Evolutionary conservation across 2,113 vertebrate species (phyloP).

Genomic region (Hirundichthys speculiger): DNA sequence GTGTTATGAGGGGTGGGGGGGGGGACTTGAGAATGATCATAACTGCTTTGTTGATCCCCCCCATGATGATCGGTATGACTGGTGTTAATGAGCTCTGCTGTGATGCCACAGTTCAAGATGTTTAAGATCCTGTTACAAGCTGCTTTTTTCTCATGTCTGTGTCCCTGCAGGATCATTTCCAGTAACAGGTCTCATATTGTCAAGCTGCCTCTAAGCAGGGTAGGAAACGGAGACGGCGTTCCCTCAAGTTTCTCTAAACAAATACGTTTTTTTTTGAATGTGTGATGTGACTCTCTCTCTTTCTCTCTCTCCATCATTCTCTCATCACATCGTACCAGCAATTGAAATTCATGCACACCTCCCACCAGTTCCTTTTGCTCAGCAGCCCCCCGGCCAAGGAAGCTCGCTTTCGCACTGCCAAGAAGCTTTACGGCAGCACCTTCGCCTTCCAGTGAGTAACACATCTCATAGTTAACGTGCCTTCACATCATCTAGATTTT

Average conservation of each 20-base stretch:
- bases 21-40: too few species aligned
- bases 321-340: slow-evolving; percentile 85
- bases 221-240: slow-evolving; percentile 74
- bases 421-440: slow-evolving; percentile 99
- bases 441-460: slow-evolving; percentile 97
- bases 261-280: not conserved
- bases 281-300: slow-evolving; percentile 4
- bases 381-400: slow-evolving; percentile 99
- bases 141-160: slow-evolving; percentile 16
- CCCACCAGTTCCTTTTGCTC: slow-evolving; percentile 98
- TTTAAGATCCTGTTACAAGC: not conserved
- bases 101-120: not conserved
- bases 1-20: too few species aligned
- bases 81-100: too few species aligned
- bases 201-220: slow-evolving; percentile 98
- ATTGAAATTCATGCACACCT: slow-evolving; percentile 99
- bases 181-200: slow-evolving; percentile 99
- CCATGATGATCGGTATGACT: too few species aligned
- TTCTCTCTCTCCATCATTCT: slow-evolving; percentile 27
- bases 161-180: slow-evolving; percentile 92
- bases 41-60: too few species aligned
- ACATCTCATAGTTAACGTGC: too few species aligned
- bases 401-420: slow-evolving; percentile 97
- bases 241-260: slow-evolving; percentile 9
- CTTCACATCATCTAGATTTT: too few species aligned